Evolutionary conservation across 2,113 vertebrate species (phyloP), one percentile per base, ranked within the genome.

Genomic region (Muntiacus muntjak): DNA sequence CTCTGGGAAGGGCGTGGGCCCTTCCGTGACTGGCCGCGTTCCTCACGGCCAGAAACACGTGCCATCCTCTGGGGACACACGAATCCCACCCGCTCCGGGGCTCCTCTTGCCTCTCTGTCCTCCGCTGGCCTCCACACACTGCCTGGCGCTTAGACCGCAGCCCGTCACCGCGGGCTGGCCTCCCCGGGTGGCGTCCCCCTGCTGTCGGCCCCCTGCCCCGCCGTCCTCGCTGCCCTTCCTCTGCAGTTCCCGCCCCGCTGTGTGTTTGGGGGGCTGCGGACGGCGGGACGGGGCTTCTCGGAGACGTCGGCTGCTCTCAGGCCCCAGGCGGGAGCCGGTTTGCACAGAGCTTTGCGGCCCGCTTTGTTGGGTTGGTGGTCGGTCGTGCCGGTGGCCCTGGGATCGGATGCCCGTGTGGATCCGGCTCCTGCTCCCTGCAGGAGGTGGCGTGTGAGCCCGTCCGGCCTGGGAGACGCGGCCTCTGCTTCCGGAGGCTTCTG

Each of bases 351-450:
- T 47, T 17, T 17, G 26, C 0, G 1, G 25, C 43, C 76, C 11
- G 7, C 23, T 2, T 7, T 3, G 4, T 16, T 0, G 7, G 25
- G 43, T 16, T 2, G 1, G 26, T 15, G 40, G 23, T 10, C 26
- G 7, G 43, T 17, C 26, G 7, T 9, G 43, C 43, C 1, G 15
- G 43, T 2, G 26, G 76, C 25, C 25, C 76, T 17, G 76, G 43
- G 26, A 1, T 30, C 1, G 7, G 76, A 28, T 5, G 26, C 7
- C 8, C 15, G 1, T 28, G 26, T 15, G 76, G 16, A 30, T 19
- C 78, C 2, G 2, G 28, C 16, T 50, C 45, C 78, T 6, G 28
- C 14, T 47, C 25, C 76, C 76, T 47, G 76, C 23, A 45, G 74
- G 40, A 4, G 1, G 6, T 15, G 74, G 74, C 5, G 0, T 30